These are phyloP conservation scores for Hippocampus abdominalis DNA, from an alignment of 2,113 vertebrate species.

Conservation along the genomic window DNA sequence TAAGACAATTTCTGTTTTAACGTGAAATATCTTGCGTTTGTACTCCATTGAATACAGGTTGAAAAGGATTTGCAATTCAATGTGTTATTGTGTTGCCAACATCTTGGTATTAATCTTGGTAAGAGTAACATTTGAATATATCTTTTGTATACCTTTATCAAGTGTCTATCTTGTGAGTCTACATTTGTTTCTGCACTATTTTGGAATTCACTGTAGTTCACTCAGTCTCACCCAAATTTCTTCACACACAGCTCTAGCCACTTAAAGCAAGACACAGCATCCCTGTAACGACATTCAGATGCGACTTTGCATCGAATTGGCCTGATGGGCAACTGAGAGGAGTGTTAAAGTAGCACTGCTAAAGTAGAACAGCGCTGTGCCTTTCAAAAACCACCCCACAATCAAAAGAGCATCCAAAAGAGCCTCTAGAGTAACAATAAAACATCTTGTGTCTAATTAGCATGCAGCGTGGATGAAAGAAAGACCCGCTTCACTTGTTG, in stretches of 20 bases:
- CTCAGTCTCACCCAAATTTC: conserved; percentile 9
- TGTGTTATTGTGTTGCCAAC: too few species aligned
- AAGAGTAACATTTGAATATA: background rate
- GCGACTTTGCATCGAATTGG: conserved; percentile 17
- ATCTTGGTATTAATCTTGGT: background rate
- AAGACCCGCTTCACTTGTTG: conserved; percentile 30
- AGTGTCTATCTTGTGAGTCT: background rate
- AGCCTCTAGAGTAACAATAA: conserved; percentile 52
- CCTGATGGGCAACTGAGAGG: conserved; percentile 31
- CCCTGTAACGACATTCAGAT: conserved; percentile 21
- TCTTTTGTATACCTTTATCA: background rate
- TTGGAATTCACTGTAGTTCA: conserved; percentile 28
- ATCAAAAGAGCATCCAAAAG: conserved; percentile 34
- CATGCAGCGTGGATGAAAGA: conserved; percentile 49
- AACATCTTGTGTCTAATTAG: conserved; percentile 59
- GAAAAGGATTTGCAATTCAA: too few species aligned
- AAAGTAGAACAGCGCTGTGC: conserved; percentile 28
- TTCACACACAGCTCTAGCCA: conserved; percentile 18
- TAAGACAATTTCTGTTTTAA: too few species aligned
- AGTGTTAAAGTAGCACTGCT: conserved; percentile 13
- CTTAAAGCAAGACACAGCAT: conserved; percentile 22
- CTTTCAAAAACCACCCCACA: conserved; percentile 51
- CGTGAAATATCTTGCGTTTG: too few species aligned
- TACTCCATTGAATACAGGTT: too few species aligned
- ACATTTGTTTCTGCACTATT: conserved; percentile 52